Percentiles rank a stretch among this genome's conserved stretches.
These are phyloP conservation scores for Trachelus stipa DNA, from an alignment of 2,888 invertebrate species.

Conservation along the genomic window DNA sequence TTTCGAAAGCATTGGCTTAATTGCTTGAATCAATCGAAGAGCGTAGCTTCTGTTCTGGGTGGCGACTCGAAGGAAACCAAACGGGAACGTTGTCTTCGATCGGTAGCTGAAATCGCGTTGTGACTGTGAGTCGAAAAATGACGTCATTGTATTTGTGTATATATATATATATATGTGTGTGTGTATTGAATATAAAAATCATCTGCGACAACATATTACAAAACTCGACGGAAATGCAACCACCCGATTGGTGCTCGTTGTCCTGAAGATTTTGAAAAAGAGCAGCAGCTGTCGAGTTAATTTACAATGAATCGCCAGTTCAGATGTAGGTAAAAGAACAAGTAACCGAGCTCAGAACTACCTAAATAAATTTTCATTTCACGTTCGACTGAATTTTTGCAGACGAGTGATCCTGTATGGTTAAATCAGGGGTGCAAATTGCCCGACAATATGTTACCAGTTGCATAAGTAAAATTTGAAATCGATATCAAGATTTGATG, in stretches of 20 bases:
- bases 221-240: not conserved
- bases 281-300: conserved; percentile 24
- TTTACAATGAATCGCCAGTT: conserved; percentile 22
- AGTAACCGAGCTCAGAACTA: not conserved
- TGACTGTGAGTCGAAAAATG: no score
- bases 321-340: not conserved
- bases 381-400: conserved; percentile 54
- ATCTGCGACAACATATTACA: not conserved
- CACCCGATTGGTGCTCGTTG: not conserved
- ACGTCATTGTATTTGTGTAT: no score
- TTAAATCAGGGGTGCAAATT: conserved; percentile 49
- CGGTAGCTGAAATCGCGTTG: no score
- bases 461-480: conserved; percentile 50
- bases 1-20: no score
- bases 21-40: no score
- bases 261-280: conserved; percentile 7
- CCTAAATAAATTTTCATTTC: conserved; percentile 59
- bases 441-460: conserved; percentile 60
- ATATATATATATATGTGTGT: no score
- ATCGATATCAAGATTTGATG: conserved; percentile 37
- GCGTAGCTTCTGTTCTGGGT: no score
- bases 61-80: no score
- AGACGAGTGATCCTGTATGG: conserved; percentile 49
- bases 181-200: no score
- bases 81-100: no score